Conservation (phyloP, 2,113 vertebrate genomes). For the Neodon shergylaensis region DNA sequence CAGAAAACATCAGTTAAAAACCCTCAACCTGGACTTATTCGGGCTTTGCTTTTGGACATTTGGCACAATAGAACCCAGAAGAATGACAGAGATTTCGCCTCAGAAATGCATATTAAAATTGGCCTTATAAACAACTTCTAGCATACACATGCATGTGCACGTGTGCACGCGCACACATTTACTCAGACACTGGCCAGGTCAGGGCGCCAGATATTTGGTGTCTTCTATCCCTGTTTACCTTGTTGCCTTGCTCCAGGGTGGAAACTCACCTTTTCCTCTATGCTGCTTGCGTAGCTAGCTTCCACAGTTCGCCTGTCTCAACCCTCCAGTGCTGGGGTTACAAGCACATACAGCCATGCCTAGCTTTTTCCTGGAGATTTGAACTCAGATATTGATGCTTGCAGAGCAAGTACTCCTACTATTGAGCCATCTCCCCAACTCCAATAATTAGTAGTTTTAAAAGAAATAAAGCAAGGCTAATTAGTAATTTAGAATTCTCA, state of each 20-base stretch:
- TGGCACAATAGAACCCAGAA: not conserved
- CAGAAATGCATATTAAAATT: not conserved
- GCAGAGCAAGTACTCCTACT: not conserved
- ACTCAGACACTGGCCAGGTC: no score
- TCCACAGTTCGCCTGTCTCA: not conserved
- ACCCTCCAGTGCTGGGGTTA: not conserved
- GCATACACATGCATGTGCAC: not conserved
- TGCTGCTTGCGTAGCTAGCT: not conserved
- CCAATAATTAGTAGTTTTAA: not conserved
- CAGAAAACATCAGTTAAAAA: not conserved
- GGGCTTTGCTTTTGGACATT: not conserved
- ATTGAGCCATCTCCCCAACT: no score
- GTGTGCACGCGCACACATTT: not conserved
- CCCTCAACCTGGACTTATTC: not conserved
- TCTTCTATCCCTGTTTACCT: not conserved
- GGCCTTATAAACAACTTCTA: not conserved
- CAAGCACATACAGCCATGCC: not conserved
- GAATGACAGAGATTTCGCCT: not conserved
- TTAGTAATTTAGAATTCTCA: not conserved
- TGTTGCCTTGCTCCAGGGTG: not conserved
- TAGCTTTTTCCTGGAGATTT: not conserved
- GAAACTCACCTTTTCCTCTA: not conserved
- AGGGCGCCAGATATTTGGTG: not conserved
- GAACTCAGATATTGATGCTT: not conserved
- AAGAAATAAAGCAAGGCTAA: not conserved